Conservation (phyloP, 2,113 vertebrate genomes). For the Macrotus californicus region DNA sequence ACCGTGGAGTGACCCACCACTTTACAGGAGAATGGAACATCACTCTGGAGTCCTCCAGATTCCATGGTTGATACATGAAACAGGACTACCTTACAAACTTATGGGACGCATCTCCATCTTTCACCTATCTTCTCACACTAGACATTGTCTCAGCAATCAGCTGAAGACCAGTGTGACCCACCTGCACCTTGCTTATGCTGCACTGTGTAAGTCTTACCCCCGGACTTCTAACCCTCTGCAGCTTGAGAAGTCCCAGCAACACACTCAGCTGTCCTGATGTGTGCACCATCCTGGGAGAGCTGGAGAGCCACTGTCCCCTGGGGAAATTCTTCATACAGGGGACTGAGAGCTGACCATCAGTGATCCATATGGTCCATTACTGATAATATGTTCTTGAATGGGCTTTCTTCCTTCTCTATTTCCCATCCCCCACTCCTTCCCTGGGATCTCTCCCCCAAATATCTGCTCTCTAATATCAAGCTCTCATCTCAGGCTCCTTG, state of each 20-base stretch:
- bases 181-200: too few relatives aligned
- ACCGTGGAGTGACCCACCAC: not conserved
- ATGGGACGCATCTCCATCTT: not conserved
- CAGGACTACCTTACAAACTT: not conserved
- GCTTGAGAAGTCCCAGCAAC: not conserved
- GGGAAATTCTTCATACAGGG: not conserved
- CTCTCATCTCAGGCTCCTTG: not conserved
- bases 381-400: not conserved
- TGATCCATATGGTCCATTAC: too few relatives aligned
- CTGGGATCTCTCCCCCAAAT: not conserved
- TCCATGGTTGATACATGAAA: not conserved
- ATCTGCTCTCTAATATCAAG: not conserved
- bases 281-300: too few relatives aligned
- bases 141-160: not conserved
- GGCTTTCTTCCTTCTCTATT: not conserved
- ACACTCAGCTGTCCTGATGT: not conserved
- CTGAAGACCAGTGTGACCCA: not conserved
- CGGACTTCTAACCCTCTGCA: not conserved
- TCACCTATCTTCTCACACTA: not conserved
- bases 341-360: not conserved
- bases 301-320: not conserved
- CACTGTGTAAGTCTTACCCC: not conserved
- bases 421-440: not conserved
- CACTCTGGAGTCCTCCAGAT: not conserved
- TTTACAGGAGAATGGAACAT: not conserved